Evolutionary conservation across 2,797 vertebrate genomes (phyloP), one percentile per base, ranked within the genome.

Genomic region (Petrocephalus sullivani): DNA sequence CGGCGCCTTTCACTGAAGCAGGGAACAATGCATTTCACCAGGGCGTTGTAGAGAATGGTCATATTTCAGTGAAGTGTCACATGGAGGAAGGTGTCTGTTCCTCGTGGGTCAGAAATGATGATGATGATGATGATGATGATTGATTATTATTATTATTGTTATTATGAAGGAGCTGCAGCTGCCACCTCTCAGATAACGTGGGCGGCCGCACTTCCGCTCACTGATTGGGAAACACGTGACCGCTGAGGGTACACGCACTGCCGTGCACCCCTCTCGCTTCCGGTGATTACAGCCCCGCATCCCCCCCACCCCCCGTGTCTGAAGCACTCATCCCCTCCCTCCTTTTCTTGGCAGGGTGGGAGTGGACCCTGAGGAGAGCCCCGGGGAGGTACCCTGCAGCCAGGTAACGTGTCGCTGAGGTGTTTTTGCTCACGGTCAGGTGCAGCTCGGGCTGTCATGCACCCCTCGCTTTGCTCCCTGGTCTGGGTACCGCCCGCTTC

Each of bases 341-440:
- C 90, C 90, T 92, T 92, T 94, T 87, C 85, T 92, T 89, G 88
- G 19, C 37, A 87, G 90, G 88, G 89, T 91, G 33, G 14, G 90
- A 85, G 90, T 82, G 90, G 90, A 91, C 93, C 92, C 90, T 89
- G 88, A 87, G 89, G 56, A 89, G 90, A 88, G 58, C 37, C 46
- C 57, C 9, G 21, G 46, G 12, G 41, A 56, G n/a, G 86, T 46
- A 46, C 8, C 37, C 4, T 21, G 37, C 37, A 28, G 10, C 9
- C 86, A 87, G 86, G 86, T 67, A 49, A 41, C 16, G 5, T 14
- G 41, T 12, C 9, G 33, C 5, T 10, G 37, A 28, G 33, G 53
- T 4, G 16, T 86, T 23, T 54, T 85, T 54, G 19, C 41, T 16
- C 14, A 16, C 10, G 9, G 2, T 12, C 54, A 56, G 54, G 9